These are phyloP conservation scores for Channa maculata DNA, from an alignment of 2,113 vertebrate genomes.

Conservation along the genomic window DNA sequence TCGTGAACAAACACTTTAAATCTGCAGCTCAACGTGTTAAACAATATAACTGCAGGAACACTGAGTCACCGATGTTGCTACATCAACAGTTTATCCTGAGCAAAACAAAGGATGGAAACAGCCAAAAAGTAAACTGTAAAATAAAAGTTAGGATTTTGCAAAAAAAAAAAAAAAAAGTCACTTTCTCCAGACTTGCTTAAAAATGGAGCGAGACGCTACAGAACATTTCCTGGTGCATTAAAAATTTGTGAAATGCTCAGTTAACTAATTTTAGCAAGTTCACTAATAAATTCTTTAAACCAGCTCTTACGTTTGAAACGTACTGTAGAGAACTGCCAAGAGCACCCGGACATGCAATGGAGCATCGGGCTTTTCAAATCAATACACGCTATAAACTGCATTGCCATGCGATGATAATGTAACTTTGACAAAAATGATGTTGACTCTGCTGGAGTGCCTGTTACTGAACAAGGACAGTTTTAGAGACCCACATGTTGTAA, in stretches of 20 bases:
- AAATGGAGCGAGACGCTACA: background rate
- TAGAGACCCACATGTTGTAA: background rate
- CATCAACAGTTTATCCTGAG: background rate
- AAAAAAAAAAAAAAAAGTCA: background rate
- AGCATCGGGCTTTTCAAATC: constrained; percentile 37
- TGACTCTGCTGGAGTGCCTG: constrained; percentile 31
- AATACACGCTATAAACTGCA: constrained; percentile 41
- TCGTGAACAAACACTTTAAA: constrained; percentile 32
- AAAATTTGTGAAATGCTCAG: constrained; percentile 12
- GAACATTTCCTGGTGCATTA: constrained; percentile 24
- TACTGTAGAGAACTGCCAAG: constrained; percentile 1
- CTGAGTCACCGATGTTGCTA: background rate
- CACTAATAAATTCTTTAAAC: constrained; percentile 38
- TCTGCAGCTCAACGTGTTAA: background rate
- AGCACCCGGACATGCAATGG: constrained; percentile 8
- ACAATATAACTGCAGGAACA: background rate
- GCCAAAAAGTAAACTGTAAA: constrained; percentile 2
- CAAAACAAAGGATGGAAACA: background rate
- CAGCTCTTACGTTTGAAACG: constrained; percentile 31
- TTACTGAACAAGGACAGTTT: background rate
- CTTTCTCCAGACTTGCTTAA: background rate
- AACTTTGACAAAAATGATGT: constrained; percentile 36
- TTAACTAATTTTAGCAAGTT: constrained; percentile 33
- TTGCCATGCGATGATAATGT: constrained; percentile 43
- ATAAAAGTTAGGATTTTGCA: background rate